Conservation (phyloP, 2,797 vertebrate species). For the Hydrophis major region DNA sequence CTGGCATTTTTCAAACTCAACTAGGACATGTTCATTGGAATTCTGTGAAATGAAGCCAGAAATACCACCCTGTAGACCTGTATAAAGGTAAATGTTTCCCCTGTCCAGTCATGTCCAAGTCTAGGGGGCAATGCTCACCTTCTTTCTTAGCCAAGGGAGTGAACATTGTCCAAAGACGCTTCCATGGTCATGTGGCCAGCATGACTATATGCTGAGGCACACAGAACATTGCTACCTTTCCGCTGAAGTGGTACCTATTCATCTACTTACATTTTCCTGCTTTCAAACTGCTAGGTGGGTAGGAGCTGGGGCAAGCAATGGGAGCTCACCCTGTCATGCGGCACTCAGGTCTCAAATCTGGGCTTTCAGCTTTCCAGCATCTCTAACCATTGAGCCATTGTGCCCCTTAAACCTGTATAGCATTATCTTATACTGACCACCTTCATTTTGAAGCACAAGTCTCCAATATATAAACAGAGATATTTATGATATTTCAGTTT, state of each 20-base stretch:
- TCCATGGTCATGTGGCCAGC: background rate
- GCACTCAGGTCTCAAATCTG: background rate
- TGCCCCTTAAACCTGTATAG: conserved; percentile 5
- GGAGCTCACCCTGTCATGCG: background rate
- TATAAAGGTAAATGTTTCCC: background rate
- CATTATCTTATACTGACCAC: background rate
- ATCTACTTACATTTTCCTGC: background rate
- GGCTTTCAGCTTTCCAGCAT: background rate
- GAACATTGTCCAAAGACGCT: background rate
- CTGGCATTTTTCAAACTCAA: conserved; percentile 59
- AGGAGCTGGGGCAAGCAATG: background rate
- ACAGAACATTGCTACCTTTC: background rate
- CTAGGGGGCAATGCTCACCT: background rate
- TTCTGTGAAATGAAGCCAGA: conserved; percentile 37
- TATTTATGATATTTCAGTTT: background rate
- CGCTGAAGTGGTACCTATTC: background rate
- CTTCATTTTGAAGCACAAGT: background rate
- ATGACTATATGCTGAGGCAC: background rate
- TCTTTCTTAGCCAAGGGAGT: background rate
- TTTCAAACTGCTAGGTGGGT: background rate
- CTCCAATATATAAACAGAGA: background rate
- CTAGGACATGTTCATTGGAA: conserved; percentile 53
- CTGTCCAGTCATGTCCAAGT: background rate
- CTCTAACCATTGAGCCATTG: background rate
- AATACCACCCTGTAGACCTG: background rate